Evolutionary conservation across 2,888 invertebrate genomes (phyloP), one percentile per base, ranked within the genome.

Genomic region (Mythimna ferrago): DNA sequence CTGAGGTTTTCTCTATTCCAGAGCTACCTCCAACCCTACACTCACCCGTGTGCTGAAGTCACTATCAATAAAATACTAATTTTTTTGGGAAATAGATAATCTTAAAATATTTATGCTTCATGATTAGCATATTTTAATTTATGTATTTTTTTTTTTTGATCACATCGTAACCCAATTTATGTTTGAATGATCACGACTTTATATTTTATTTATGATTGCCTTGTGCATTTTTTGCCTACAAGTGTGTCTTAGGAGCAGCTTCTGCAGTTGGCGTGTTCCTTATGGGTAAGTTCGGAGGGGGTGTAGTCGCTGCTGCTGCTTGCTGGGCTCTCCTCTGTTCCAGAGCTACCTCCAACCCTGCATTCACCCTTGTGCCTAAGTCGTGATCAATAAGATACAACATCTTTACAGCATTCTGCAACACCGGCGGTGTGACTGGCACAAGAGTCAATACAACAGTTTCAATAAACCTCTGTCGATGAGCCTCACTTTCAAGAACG

Each of bases 331-430:
- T 65, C 16, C 35, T 56, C 21, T 71, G 64, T 5, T 68, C 76
- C 7, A 78, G 78, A 14, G 80, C 80, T 51, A 58, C 61, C 71
- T 82, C 64, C 10, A 68, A 67, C 0, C 65, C 73, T 6, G 54
- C 48, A 11, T 96, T 96, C n/a, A 98, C 94, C 89, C 97, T 95
- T 80, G 93, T 96, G 2, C 98, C 98, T 74, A 98, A 97, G 61
- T 98, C 97, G 0, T 97, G 91, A 92, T 98, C 98, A 0, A 98
- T 98, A 87, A 98, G 96, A 21, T 96, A 93, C 89, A 99, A 98
- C 90, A 98, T 97, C 83, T 97, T 97, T 5, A 99, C 96, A 6
- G 97, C 98, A 70, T 98, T 97, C 85, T 97, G 97, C 91, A 98
- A 19, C 5, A 81, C 74, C 0, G 80, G 75, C 0, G 83, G 80